A percentile compares a stretch with the other conserved stretches of the same genome.
These are phyloP conservation scores for Elymnias hypermnestra DNA, from an alignment of 1,140 invertebrate genomes.

Conservation along the genomic window DNA sequence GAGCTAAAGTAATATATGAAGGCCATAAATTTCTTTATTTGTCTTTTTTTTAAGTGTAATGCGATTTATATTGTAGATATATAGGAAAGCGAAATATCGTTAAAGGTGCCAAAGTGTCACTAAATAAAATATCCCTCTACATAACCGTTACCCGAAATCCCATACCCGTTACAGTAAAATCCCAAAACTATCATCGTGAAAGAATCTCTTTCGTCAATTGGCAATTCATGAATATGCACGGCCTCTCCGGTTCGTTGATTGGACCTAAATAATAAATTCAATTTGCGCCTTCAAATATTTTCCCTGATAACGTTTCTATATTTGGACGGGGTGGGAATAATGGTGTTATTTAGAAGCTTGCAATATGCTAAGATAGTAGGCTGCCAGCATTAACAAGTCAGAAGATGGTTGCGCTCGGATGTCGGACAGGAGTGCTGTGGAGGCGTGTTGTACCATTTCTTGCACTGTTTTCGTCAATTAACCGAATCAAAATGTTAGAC, in stretches of 20 bases:
- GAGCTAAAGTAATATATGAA: too few relatives aligned
- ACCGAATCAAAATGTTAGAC: too few relatives aligned
- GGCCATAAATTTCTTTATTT: too few relatives aligned
- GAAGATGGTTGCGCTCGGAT: conserved; percentile 56
- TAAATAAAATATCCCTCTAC: too few relatives aligned
- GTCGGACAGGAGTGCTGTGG: conserved; percentile 25
- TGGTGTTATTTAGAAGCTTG: conserved; percentile 68
- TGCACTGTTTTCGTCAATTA: too few relatives aligned
- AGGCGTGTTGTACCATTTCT: conserved; percentile 27
- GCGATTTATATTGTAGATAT: too few relatives aligned
- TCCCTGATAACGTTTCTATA: conserved; percentile 64
- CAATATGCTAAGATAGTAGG: conserved; percentile 74
- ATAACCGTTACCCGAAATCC: neutral
- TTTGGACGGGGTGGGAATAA: conserved; percentile 62
- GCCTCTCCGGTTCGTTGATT: conserved; percentile 37
- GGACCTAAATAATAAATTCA: conserved; percentile 70
- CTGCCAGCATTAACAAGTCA: conserved; percentile 70
- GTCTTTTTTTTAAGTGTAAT: too few relatives aligned
- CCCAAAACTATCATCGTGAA: conserved; percentile 6
- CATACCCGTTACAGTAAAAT: conserved; percentile 1
- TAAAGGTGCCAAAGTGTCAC: too few relatives aligned
- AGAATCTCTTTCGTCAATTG: conserved; percentile 39
- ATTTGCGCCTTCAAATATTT: conserved; percentile 69
- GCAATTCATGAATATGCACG: conserved; percentile 54
- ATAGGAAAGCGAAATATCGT: too few relatives aligned